phyloP scores from a whole-genome alignment of 2,888 invertebrate genomes.

The Sarcophaga caerulescens region DNA sequence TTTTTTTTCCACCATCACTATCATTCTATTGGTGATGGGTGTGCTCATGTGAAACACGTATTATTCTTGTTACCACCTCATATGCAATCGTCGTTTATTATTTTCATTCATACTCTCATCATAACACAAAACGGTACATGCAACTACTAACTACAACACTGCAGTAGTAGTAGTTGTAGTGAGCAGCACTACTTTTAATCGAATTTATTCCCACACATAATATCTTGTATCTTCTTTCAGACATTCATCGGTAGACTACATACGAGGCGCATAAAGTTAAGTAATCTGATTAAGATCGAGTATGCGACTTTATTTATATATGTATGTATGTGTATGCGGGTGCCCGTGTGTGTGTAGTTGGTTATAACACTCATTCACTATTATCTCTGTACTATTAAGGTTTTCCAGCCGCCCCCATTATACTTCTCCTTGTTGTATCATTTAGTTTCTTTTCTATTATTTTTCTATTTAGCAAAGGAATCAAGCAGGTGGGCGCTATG shows the following conservation, averaged over 20 bases:
- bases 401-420: neutral
- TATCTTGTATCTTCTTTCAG: conserved; percentile 72
- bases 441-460: conserved; percentile 45
- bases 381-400: conserved; percentile 12
- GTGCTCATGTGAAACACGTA: neutral
- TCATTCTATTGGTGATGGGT: neutral
- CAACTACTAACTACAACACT: neutral
- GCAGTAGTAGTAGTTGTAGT: neutral
- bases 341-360: too few species aligned
- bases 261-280: conserved; percentile 76
- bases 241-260: conserved; percentile 71
- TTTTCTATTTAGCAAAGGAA: conserved; percentile 64
- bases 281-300: conserved; percentile 78
- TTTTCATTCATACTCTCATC: neutral
- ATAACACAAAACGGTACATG: neutral
- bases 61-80: neutral
- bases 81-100: neutral
- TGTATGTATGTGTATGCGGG: conserved; percentile 1
- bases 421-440: neutral
- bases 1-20: neutral
- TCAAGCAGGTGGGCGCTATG: conserved; percentile 59
- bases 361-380: too few species aligned
- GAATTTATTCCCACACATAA: conserved; percentile 77
- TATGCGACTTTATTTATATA: conserved; percentile 63
- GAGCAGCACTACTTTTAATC: conserved; percentile 73